phyloP scores from a whole-genome alignment of 2,888 invertebrate species.

The Agriotes lineatus region DNA sequence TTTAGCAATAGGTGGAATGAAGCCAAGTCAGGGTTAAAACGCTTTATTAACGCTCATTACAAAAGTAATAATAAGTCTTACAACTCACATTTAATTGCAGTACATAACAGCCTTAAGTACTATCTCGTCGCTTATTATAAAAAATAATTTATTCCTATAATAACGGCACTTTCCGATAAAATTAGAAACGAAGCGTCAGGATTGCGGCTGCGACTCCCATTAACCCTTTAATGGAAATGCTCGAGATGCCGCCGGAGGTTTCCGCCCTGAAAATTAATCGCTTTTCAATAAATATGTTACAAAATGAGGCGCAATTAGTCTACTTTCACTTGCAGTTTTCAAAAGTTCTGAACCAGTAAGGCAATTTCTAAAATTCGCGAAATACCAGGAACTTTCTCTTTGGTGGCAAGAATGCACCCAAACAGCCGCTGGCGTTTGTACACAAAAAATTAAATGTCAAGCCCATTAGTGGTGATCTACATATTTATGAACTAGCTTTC shows the following conservation, averaged over 20 bases:
- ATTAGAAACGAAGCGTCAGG: not conserved
- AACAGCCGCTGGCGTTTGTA: not conserved
- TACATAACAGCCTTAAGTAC: too few species aligned
- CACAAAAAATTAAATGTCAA: constrained; percentile 8
- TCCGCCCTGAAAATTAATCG: not conserved
- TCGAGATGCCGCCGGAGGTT: not conserved
- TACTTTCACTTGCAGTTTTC: too few species aligned
- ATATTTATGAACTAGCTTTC: not conserved
- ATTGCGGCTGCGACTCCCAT: not conserved
- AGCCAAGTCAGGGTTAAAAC: too few species aligned
- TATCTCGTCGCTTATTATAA: not conserved
- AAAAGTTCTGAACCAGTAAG: too few species aligned
- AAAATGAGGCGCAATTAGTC: too few species aligned
- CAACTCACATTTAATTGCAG: too few species aligned
- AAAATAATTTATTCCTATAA: not conserved
- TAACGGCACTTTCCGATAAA: not conserved
- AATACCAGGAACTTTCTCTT: too few species aligned
- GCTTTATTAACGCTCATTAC: not conserved
- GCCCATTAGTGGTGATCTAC: constrained; percentile 2
- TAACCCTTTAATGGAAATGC: constrained; percentile 5
- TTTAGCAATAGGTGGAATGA: too few species aligned
- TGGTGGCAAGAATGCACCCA: too few species aligned
- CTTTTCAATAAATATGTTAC: not conserved
- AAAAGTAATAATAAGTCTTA: constrained; percentile 5
- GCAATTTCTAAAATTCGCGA: too few species aligned